Evolutionary conservation across 2,888 invertebrate species (phyloP).

Genomic region (Amphipyra tragopoginis): DNA sequence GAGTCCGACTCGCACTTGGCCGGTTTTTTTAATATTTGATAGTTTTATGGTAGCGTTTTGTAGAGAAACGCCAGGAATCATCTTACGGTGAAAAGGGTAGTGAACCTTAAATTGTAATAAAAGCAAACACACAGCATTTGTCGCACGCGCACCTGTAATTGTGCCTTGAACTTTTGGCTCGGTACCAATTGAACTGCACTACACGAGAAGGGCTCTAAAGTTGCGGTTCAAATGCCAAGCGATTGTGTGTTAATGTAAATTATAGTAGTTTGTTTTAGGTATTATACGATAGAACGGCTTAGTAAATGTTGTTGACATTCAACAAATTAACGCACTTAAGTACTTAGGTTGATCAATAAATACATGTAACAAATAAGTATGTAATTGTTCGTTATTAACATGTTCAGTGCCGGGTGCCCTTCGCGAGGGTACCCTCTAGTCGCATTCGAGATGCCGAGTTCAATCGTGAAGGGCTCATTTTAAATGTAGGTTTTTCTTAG

Average conservation of each 20-base stretch:
- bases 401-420: too few species aligned
- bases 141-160: slow-evolving; percentile 26
- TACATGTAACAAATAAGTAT: slow-evolving; percentile 8
- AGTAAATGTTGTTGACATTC: slow-evolving; percentile 13
- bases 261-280: neutral
- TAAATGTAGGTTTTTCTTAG: too few species aligned
- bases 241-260: slow-evolving; percentile 25
- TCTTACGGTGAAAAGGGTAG: too few species aligned
- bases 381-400: slow-evolving; percentile 25
- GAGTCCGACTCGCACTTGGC: too few species aligned
- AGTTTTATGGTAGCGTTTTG: too few species aligned
- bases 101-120: slow-evolving; percentile 1
- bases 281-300: neutral
- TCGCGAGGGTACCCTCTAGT: too few species aligned
- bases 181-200: slow-evolving; percentile 27
- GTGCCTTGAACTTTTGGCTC: slow-evolving; percentile 43
- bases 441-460: too few species aligned
- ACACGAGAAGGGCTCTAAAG: slow-evolving; percentile 25
- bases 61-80: too few species aligned
- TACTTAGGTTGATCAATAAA: slow-evolving; percentile 4
- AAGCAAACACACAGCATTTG: neutral
- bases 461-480: too few species aligned
- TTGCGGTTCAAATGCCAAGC: slow-evolving; percentile 28
- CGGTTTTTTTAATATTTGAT: too few species aligned
- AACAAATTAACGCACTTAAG: slow-evolving; percentile 5